Evolutionary conservation across 2,113 vertebrate genomes (phyloP).

Genomic region (Periophthalmus modestus): DNA sequence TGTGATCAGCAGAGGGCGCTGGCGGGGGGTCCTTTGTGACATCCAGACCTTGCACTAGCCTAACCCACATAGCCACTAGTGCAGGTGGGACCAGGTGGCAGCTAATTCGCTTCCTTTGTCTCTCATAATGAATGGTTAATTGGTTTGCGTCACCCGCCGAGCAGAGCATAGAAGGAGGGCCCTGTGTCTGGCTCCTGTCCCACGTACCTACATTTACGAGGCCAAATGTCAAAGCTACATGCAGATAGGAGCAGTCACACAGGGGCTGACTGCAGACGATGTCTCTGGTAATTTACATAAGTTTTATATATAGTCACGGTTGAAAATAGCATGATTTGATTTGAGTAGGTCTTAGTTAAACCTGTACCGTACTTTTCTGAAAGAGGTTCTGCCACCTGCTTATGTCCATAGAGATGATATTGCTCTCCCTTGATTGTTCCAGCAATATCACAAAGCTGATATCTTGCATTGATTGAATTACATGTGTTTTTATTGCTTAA

Average conservation of each 20-base stretch:
- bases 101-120: constrained; percentile 76
- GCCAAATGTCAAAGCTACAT: constrained; percentile 65
- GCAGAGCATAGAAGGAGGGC: constrained; percentile 63
- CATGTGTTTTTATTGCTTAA: no score
- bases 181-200: constrained; percentile 40
- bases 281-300: neutral
- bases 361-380: no score
- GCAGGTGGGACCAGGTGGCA: constrained; percentile 80
- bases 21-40: constrained; percentile 40
- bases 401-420: no score
- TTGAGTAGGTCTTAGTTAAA: no score
- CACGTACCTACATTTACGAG: constrained; percentile 44
- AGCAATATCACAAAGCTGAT: no score
- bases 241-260: constrained; percentile 26
- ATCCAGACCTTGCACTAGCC: constrained; percentile 22
- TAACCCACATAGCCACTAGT: constrained; percentile 74
- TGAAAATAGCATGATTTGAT: neutral
- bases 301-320: neutral
- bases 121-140: constrained; percentile 82
- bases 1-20: constrained; percentile 39
- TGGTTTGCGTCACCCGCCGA: constrained; percentile 77
- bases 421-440: no score
- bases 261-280: constrained; percentile 3
- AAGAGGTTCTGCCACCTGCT: no score
- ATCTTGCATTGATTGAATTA: no score